Conservation (phyloP, 2,113 vertebrate genomes). For the Microtus ochrogaster region DNA sequence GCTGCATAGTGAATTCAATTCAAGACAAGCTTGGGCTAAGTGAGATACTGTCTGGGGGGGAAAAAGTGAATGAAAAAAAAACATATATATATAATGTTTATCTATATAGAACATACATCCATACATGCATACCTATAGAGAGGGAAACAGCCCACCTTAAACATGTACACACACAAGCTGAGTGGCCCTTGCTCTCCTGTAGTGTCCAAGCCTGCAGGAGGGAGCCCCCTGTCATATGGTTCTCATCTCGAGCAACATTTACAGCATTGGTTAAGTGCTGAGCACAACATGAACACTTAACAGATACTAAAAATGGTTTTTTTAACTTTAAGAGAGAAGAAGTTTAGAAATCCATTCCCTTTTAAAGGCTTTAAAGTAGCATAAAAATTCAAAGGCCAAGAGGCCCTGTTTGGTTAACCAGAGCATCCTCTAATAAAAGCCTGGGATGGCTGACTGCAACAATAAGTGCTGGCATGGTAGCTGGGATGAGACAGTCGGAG, state of each 20-base stretch:
- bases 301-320: conserved; percentile 81
- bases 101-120: background rate
- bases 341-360: conserved; percentile 72
- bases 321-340: conserved; percentile 75
- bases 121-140: too few relatives aligned
- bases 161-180: background rate
- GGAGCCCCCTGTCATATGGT: conserved; percentile 61
- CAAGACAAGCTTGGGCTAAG: background rate
- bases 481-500: background rate
- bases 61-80: background rate
- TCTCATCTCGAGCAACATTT: conserved; percentile 69
- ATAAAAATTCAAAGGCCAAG: conserved; percentile 72
- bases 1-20: background rate
- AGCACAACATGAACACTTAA: conserved; percentile 78
- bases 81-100: too few relatives aligned
- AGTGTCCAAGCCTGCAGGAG: background rate
- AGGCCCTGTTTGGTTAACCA: conserved; percentile 39
- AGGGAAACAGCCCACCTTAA: background rate
- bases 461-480: background rate
- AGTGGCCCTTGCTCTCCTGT: background rate
- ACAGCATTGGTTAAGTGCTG: conserved; percentile 69
- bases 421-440: conserved; percentile 54
- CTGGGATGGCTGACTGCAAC: background rate
- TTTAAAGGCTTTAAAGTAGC: conserved; percentile 63
- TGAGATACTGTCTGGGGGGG: background rate